phyloP scores from a whole-genome alignment of 2,888 invertebrate species.

The Saturnia japonica region DNA sequence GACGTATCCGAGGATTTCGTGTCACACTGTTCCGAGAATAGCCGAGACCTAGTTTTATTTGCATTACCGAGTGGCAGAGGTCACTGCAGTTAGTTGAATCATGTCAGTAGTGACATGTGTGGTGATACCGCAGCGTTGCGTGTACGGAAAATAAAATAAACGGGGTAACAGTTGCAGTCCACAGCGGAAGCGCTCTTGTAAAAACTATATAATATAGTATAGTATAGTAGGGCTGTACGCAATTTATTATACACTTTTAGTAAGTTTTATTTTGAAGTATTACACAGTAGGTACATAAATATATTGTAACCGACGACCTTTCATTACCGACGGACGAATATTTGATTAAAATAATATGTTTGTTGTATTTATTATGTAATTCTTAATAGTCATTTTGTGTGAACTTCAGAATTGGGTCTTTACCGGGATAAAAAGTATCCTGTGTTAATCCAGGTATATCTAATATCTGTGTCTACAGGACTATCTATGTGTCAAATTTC shows the following conservation, averaged over 20 bases:
- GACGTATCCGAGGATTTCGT: constrained; percentile 38
- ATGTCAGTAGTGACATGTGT: constrained; percentile 44
- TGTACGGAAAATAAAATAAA: constrained; percentile 41
- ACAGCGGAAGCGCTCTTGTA: background rate
- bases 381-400: too few relatives aligned
- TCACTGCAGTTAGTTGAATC: constrained; percentile 44
- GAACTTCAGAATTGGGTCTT: too few relatives aligned
- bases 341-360: too few relatives aligned
- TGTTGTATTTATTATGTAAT: too few relatives aligned
- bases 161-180: background rate
- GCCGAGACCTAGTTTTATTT: constrained; percentile 54
- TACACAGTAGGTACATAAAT: background rate
- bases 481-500: too few relatives aligned
- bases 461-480: too few relatives aligned
- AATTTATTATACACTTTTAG: background rate
- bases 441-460: too few relatives aligned
- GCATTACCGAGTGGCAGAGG: constrained; percentile 47
- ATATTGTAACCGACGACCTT: background rate
- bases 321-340: background rate
- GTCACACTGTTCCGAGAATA: constrained; percentile 52
- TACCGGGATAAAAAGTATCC: too few relatives aligned
- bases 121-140: constrained; percentile 55
- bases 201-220: background rate
- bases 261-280: background rate
- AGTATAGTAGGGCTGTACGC: background rate